Base-by-base conservation (phyloP, 1,140 invertebrate genomes). In the Scaptomyza graminum region DNA sequence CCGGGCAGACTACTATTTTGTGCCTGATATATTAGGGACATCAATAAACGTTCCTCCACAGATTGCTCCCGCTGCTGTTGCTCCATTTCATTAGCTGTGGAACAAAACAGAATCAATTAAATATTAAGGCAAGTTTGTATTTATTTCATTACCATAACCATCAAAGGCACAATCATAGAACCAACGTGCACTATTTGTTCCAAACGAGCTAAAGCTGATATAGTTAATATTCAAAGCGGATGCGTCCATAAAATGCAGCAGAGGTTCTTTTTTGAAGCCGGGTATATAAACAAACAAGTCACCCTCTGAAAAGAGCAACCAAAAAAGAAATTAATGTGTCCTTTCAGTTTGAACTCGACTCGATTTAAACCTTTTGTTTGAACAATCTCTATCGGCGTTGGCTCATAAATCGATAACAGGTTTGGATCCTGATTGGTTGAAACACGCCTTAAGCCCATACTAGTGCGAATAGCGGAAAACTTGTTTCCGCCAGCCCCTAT, bases 301-400 rank as follows among this genome's bases (percentile, higher is more conserved):
- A 11, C 79, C 90, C 75, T 90, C 90, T 91, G 39, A n/a, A 41
- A 41, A n/a, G 11, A 37, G 11, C 9, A 28, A 7, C 6, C 6
- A 9, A 5, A 31, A 31, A 34, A 34, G 2, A 8, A 34, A 34
- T 22, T 3, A 22, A 22, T 22, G 5, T 6, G 5, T 28, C 5
- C 5, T 28, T 28, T 28, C 7, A 28, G 28, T 28, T 28, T 28
- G 5, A 28, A 6, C 28, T 22, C 28, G 6, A 5, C 3, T 28
- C 12, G 0, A 37, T 37, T 11, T 11, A 77, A 31, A 91, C 90
- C 83, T 68, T 90, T 82, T 11, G 79, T 91, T 71, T 91, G 90
- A 11, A 91, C 69, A 9, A 91, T 84, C 74, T 91, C 90, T 55
- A 91, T 90, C 43, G 90, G 90, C 44, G 88, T 91, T 28, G 90